Percentiles rank a stretch among this genome's conserved stretches.
Conservation (phyloP, 2,888 invertebrate species). For the Synanthedon vespiformis region DNA sequence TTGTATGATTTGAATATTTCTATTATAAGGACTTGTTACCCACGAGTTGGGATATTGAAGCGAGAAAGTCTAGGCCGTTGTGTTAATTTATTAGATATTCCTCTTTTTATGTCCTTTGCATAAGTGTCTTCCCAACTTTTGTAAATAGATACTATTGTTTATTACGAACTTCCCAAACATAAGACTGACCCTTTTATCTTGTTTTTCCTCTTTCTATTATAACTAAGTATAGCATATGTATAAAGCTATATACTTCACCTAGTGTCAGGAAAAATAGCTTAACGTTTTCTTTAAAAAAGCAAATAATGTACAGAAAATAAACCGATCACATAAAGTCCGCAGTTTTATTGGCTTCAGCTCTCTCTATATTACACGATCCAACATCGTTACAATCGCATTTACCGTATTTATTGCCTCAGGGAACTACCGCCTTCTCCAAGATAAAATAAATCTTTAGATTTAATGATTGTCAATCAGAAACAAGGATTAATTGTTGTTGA, state of each 20-base stretch:
- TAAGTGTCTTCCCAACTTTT: slow-evolving; percentile 66
- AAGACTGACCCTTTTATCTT: slow-evolving; percentile 71
- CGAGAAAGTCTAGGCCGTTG: slow-evolving; percentile 8
- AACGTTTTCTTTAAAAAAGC: slow-evolving; percentile 53
- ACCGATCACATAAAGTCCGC: slow-evolving; percentile 38
- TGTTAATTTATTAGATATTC: slow-evolving; percentile 45
- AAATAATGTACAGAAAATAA: slow-evolving; percentile 58
- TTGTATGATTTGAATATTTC: slow-evolving; percentile 27
- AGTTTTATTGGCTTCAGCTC: slow-evolving; percentile 14
- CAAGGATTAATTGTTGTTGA: no score
- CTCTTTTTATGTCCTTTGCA: slow-evolving; percentile 42
- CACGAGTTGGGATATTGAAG: slow-evolving; percentile 6
- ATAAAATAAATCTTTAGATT: not conserved
- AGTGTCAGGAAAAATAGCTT: slow-evolving; percentile 54
- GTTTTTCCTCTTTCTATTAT: slow-evolving; percentile 46
- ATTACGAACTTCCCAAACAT: slow-evolving; percentile 69
- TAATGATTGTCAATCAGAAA: no score
- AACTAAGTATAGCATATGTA: slow-evolving; percentile 18
- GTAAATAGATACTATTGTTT: slow-evolving; percentile 65
- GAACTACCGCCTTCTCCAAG: not conserved
- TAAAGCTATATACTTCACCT: slow-evolving; percentile 48
- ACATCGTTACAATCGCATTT: not conserved
- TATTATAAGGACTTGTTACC: slow-evolving; percentile 48
- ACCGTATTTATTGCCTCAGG: not conserved
- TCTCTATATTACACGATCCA: not conserved